A percentile compares a stretch with the other conserved stretches of the same genome.
Conservation (phyloP, 2,888 invertebrate species). For the Neoitamus cyanurus region DNA sequence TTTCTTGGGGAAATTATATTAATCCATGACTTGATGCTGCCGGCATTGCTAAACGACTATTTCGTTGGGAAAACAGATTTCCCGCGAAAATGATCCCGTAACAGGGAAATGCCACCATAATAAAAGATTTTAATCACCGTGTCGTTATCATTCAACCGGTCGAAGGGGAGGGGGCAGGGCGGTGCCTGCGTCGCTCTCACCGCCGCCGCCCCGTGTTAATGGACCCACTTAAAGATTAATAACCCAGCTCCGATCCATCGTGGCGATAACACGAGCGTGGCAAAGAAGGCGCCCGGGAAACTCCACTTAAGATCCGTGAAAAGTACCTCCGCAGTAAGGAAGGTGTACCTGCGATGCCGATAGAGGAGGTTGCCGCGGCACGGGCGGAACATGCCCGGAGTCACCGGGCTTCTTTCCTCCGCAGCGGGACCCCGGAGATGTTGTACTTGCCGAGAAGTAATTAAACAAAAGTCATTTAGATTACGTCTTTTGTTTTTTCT, state of each 20-base stretch:
- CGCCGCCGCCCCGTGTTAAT: slow-evolving; percentile 40
- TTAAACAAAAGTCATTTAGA: slow-evolving; percentile 54
- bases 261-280: neutral
- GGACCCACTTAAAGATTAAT: slow-evolving; percentile 46
- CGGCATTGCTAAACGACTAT: slow-evolving; percentile 48
- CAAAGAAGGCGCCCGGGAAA: neutral
- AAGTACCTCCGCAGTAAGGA: slow-evolving; percentile 5
- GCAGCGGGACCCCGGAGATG: slow-evolving; percentile 37
- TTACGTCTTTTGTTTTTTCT: slow-evolving; percentile 46
- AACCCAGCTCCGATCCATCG: slow-evolving; percentile 2
- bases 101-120: slow-evolving; percentile 43
- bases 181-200: neutral
- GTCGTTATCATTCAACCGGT: slow-evolving; percentile 48
- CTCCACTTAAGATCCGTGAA: slow-evolving; percentile 22
- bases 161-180: neutral
- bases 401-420: slow-evolving; percentile 21
- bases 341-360: slow-evolving; percentile 15
- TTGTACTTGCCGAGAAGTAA: slow-evolving; percentile 52
- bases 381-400: neutral
- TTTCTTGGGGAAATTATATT: slow-evolving; percentile 46
- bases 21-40: slow-evolving; percentile 46
- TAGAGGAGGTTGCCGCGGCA: neutral
- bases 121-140: slow-evolving; percentile 48
- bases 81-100: slow-evolving; percentile 42
- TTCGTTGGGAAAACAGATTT: slow-evolving; percentile 52